Evolutionary conservation across 2,888 invertebrate genomes (phyloP), one percentile per base, ranked within the genome.

Genomic region (Lepidocyrtoides sp.): DNA sequence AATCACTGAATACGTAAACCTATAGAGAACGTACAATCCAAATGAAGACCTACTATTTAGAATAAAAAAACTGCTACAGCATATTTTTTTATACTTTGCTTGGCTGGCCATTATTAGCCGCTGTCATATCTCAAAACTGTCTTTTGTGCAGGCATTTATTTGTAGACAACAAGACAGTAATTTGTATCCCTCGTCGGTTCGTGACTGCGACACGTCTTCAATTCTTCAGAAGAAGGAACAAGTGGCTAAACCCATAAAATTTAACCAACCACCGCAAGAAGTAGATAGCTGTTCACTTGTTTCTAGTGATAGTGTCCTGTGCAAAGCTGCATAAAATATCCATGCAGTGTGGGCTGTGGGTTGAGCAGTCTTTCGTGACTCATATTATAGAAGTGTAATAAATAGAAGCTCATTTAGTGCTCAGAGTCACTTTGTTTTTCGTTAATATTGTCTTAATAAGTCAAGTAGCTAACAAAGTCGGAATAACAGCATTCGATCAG

Each of bases 181-280:
- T 66, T 66, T 66, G 29, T n/a, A 66, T 32, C n/a, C 0, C 51
- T 51, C 17, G 0, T 41, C 8, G n/a, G 23, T 54, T 85, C 36
- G 57, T 72, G 44, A 85, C 36, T 72, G 54, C 69, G 85, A 41
- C 66, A 66, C 44, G 85, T 72, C 54, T 72, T 54, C 36, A 60
- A 8, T 82, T n/a, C n/a, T n/a, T 82, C 60, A 82, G 12, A 60
- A 36, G 36, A 82, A 82, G 60, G 36, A 85, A 72, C 57, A 72
- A 85, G 85, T 69, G 29, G 48, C 54, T 44, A 41, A 75, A 75
- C 54, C 72, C 72, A 85, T 57, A 72, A 85, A 85, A 85, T 85
- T 85, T 85, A 69, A 57, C 60, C 5, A 32, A 26, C 60, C 60
- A 60, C 60, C 26, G 44, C 72, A 75, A 75, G 72, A 44, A 8